Base-by-base conservation (phyloP, 2,888 invertebrate species). In the Bombylius discolor region DNA sequence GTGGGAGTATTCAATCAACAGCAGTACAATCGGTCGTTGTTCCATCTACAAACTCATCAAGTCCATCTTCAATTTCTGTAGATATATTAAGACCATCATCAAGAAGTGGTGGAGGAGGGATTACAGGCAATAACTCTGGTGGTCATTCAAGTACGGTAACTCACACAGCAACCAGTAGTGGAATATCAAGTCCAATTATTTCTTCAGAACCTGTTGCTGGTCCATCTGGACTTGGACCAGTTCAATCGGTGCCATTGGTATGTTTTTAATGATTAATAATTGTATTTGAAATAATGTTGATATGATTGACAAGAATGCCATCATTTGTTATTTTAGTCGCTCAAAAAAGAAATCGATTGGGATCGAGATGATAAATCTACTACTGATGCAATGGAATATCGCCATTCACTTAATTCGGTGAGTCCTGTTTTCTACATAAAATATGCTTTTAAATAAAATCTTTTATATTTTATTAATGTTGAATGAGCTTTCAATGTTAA, bases 281-380 rank as follows among this genome's bases (percentile, higher is more conserved):
- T 11, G 11, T 55, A 23, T 14, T 13, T 42, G 14, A 13, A 34
- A 39, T 49, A n/a, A 42, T 11, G 8, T 11, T 42, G 39, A 42
- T 42, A 11, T 11, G 11, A 8, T 14, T 14, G 6, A 46, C 46
- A 4, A 14, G n/a, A 46, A 12, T 23, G 4, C 23, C 55, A 59
- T 57, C 58, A 60, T 62, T 58, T 63, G 57, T 57, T 60, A 14
- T 63, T 64, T 55, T 80, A 91, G 91, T 90, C 89, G 63, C 77
- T 91, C 68, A 91, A 91, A 74, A 91, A 91, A 77, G 90, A 91
- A 80, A 83, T 87, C 66, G 90, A 89, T 70, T 90, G 88, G 86
- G 86, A 87, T 67, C 77, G 85, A 69, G 90, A 89, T 66, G 89
- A 89, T 56, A 88, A 87, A 73, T 81, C 80, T 67, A 81, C 82